Base-by-base conservation (phyloP, 2,113 vertebrate species). In the Hippocampus comes region DNA sequence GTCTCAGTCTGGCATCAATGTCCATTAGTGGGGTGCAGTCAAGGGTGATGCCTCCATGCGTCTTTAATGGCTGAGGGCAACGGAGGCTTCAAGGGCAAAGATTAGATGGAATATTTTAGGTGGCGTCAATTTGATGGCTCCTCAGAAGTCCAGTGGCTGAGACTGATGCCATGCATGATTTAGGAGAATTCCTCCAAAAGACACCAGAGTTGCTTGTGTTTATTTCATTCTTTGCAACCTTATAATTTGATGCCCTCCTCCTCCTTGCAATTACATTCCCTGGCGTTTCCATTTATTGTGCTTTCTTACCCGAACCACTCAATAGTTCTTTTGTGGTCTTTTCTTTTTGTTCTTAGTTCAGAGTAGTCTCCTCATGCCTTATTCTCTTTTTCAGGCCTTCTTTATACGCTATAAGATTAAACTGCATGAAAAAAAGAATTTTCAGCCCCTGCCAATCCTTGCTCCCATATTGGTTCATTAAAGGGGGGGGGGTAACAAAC, bases 21-120 rank as follows among this genome's bases (percentile, higher is more conserved):
- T 14, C 20, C 63, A 83, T 89, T 84, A 86, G 63, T 74, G 73
- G 75, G 67, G 78, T 80, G 64, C 55, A 70, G 80, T 65, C 73
- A 65, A 5, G 5, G 73, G 48, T 60, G 64, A 11, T 66, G 67
- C 73, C 70, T 75, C 57, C 67, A 41, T 41, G 61, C 20, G 17
- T 41, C n/a, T 63, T 21, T 63, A 41, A 41, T 65, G 63, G 68
- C 34, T 18, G 42, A 77, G 48, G 74, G 63, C 57, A 61, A 1
- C 5, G 43, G 34, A 53, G 72, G 17, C 12, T 21, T 42, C 43
- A 66, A 79, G 49, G 42, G 75, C 76, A 51, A 38, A 42, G 38
- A 73, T 74, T 23, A 68, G 17, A 67, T 23, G n/a, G 30, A 70
- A 69, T 63, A 71, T 55, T 67, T 9, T 11, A 41, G 46, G 7